Conservation (phyloP, 2,113 vertebrate genomes). For the Planiliza haematocheilus region DNA sequence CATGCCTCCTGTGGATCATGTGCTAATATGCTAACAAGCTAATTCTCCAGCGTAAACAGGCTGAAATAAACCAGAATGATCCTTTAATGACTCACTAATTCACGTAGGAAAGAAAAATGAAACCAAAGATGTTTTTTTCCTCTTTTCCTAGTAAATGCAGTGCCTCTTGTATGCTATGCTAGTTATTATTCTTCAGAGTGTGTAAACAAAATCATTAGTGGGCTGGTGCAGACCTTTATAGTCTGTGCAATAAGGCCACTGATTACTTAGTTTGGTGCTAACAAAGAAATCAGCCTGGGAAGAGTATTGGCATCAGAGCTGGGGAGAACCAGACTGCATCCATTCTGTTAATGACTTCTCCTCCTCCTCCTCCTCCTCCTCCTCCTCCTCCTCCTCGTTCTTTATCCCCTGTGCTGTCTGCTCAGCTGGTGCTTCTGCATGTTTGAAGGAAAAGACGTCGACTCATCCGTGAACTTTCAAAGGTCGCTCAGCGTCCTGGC, state of each 20-base stretch:
- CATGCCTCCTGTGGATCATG: neutral
- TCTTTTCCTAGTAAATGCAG: slow-evolving; percentile 40
- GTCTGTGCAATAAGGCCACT: slow-evolving; percentile 37
- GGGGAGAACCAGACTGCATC: slow-evolving; percentile 56
- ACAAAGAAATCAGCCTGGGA: slow-evolving; percentile 64
- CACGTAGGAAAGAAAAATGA: neutral
- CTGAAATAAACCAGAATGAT: slow-evolving; percentile 5
- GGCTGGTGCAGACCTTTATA: slow-evolving; percentile 24
- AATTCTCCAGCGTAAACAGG: too few relatives aligned
- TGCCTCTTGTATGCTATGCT: slow-evolving; percentile 21
- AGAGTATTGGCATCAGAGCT: slow-evolving; percentile 60
- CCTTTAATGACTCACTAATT: slow-evolving; percentile 27
- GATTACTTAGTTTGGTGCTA: slow-evolving; percentile 65
- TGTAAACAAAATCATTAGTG: slow-evolving; percentile 67
- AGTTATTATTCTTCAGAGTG: slow-evolving; percentile 56
- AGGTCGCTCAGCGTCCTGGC: slow-evolving; percentile 51
- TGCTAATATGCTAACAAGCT: neutral
- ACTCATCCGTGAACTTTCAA: slow-evolving; percentile 49
- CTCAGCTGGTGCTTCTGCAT: slow-evolving; percentile 53
- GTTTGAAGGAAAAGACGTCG: slow-evolving; percentile 18
- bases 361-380: slow-evolving; percentile 24
- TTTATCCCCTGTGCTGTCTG: slow-evolving; percentile 35
- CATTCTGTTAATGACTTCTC: slow-evolving; percentile 69
- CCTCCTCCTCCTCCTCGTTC: slow-evolving; percentile 28
- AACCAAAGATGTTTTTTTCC: slow-evolving; percentile 3